Conservation (phyloP, 1,140 invertebrate species). For the Drosophila subpulchrella region DNA sequence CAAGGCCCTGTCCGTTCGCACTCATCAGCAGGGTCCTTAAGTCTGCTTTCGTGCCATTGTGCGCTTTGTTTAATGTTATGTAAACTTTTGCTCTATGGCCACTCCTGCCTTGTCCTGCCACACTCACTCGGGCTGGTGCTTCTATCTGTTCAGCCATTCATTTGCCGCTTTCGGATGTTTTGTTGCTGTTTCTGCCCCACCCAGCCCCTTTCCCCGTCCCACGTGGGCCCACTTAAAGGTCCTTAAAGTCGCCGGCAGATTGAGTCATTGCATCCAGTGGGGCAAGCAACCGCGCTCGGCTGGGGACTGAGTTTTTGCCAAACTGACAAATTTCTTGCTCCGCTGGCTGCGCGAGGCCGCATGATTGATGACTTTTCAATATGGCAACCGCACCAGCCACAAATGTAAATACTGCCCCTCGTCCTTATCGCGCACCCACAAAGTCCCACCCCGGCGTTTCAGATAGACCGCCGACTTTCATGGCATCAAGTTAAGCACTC, state of each 20-base stretch:
- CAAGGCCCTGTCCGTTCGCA: slow-evolving; percentile 54
- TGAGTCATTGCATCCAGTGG: slow-evolving; percentile 27
- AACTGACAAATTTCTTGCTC: slow-evolving; percentile 77
- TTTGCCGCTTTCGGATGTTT: slow-evolving; percentile 46
- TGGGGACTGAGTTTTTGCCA: slow-evolving; percentile 44
- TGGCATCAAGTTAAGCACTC: slow-evolving; percentile 75
- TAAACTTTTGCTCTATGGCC: slow-evolving; percentile 72
- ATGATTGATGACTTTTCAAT: slow-evolving; percentile 82
- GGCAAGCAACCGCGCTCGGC: slow-evolving; percentile 4
- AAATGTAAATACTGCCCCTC: slow-evolving; percentile 72
- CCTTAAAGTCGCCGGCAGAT: slow-evolving; percentile 63
- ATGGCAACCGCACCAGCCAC: slow-evolving; percentile 52
- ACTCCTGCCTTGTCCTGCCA: slow-evolving; percentile 30
- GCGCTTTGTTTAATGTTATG: slow-evolving; percentile 82
- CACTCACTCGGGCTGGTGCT: slow-evolving; percentile 61
- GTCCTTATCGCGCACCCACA: slow-evolving; percentile 23
- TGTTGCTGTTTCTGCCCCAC: slow-evolving; percentile 32
- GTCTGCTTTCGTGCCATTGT: slow-evolving; percentile 65
- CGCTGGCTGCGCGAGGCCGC: slow-evolving; percentile 51
- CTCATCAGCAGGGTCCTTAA: slow-evolving; percentile 67
- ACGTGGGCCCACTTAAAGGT: slow-evolving; percentile 5
- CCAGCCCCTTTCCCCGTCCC: neutral
- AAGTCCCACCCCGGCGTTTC: neutral
- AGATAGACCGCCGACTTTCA: slow-evolving; percentile 24
- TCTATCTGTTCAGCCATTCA: slow-evolving; percentile 78